Conservation (phyloP, 2,888 invertebrate species). For the Carcina quercana region DNA sequence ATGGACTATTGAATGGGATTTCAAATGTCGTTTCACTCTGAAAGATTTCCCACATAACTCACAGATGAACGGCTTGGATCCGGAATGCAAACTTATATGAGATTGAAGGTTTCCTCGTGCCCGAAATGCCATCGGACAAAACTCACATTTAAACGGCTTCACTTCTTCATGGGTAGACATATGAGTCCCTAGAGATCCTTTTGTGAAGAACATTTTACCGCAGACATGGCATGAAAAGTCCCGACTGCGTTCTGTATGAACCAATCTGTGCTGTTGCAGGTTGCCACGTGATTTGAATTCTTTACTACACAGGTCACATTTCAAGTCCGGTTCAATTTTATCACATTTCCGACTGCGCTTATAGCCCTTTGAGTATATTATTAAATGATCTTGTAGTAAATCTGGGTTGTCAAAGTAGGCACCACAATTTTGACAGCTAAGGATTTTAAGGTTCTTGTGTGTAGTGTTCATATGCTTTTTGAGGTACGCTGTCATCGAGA, state of each 20-base stretch:
- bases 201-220: conserved; percentile 66
- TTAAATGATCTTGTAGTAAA: conserved; percentile 44
- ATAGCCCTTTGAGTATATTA: conserved; percentile 35
- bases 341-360: conserved; percentile 30
- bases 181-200: conserved; percentile 57
- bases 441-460: conserved; percentile 29
- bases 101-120: conserved; percentile 57
- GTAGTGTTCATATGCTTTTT: conserved; percentile 39
- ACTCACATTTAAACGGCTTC: conserved; percentile 59
- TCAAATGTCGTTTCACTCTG: conserved; percentile 56
- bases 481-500: conserved; percentile 30
- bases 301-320: conserved; percentile 52
- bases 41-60: conserved; percentile 66
- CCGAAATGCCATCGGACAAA: conserved; percentile 55
- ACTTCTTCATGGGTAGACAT: conserved; percentile 57
- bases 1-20: conserved; percentile 63
- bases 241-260: conserved; percentile 59
- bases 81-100: conserved; percentile 55
- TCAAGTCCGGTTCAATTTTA: conserved; percentile 31
- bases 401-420: conserved; percentile 40
- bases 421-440: conserved; percentile 49
- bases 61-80: conserved; percentile 58
- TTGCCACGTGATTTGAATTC: conserved; percentile 57
- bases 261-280: conserved; percentile 47
- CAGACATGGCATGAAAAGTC: conserved; percentile 62